Conservation (phyloP, 2,888 invertebrate genomes). For the Cataglyphis rosenhaueri region DNA sequence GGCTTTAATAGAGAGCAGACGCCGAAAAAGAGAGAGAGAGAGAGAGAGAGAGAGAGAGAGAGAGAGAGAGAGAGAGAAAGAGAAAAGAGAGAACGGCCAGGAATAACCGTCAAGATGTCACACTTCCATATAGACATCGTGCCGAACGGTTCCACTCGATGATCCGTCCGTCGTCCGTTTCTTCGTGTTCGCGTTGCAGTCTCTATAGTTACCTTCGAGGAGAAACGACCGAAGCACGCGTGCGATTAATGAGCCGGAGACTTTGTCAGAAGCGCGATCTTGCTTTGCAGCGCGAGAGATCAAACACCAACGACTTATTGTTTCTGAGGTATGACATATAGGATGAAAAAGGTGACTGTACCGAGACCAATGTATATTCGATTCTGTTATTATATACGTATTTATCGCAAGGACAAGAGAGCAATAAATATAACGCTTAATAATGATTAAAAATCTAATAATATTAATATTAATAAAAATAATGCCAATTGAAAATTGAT, state of each 20-base stretch:
- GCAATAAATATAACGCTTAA: background rate
- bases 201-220: background rate
- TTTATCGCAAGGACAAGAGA: background rate
- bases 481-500: background rate
- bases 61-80: constrained; percentile 53
- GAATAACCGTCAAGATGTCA: constrained; percentile 85
- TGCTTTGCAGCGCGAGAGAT: constrained; percentile 31
- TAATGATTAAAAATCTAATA: background rate
- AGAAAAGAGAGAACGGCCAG: constrained; percentile 76
- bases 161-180: constrained; percentile 60
- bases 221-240: constrained; percentile 26
- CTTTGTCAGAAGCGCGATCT: constrained; percentile 16
- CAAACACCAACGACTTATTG: constrained; percentile 38
- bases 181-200: constrained; percentile 6
- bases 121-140: constrained; percentile 84
- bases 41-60: constrained; percentile 56
- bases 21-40: constrained; percentile 47
- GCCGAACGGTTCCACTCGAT: constrained; percentile 72
- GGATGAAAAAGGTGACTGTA: background rate
- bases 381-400: background rate
- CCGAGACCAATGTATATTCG: background rate
- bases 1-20: constrained; percentile 80
- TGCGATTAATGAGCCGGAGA: constrained; percentile 47
- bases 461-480: background rate
- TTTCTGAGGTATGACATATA: background rate